Evolutionary conservation across 2,113 vertebrate genomes (phyloP), one percentile per base, ranked within the genome.

Genomic region (Silurus glanis): DNA sequence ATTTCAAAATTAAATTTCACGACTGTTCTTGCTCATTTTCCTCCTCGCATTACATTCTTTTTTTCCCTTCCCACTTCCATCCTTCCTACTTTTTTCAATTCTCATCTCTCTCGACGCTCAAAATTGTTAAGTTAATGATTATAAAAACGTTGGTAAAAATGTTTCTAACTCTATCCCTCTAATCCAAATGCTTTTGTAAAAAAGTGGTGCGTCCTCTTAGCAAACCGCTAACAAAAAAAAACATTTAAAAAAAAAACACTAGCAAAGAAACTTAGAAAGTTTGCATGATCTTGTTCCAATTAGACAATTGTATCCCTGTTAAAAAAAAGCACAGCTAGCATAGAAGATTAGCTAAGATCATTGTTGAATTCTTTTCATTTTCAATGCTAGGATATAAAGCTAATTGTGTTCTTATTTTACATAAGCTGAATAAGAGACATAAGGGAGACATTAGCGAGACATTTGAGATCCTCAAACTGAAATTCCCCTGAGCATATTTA

Each of bases 1-100:
- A 90, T 92, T 91, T 89, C 83, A 74, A 91, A 91, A 90, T 91
- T 89, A 90, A 87, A 90, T 89, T 90, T 90, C 71, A 88, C 83
- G 55, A 88, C 87, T 89, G 79, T 87, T 89, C 76, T 71, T 72
- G 83, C 79, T 74, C 85, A 53, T 72, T 74, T 61, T 61, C 28
- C 37, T 80, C 58, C 78, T 45, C 78, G 16, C 17, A 2, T 82
- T 47, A 53, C 53, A 14, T 74, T 82, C 37, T 55, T 66, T 85
- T 79, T 62, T 25, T 89, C 76, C 80, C 76, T 25, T 89, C 76
- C 75, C 61, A 83, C 16, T 74, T 58, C 67, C 28, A 88, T 23
- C 72, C 25, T 85, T 61, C 55, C 17, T 82, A 64, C 85, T 83
- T 59, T 74, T 86, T 2, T 37, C 37, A 37, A 37, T 37, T n/a